These are phyloP conservation scores for Microcebus tavaratra DNA, from an alignment of 2,113 vertebrate genomes.

Conservation along the genomic window DNA sequence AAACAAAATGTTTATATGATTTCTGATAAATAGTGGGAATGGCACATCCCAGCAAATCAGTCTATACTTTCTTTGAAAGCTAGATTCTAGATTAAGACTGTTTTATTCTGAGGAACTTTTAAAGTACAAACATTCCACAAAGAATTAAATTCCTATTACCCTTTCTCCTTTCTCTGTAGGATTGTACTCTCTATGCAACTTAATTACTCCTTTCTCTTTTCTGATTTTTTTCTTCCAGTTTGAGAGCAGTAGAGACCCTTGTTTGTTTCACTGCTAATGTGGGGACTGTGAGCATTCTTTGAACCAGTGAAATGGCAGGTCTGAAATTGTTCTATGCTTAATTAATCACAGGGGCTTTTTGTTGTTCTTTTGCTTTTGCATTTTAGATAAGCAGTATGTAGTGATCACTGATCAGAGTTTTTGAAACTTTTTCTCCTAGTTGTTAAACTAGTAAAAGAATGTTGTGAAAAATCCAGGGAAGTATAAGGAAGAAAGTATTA, in stretches of 20 bases:
- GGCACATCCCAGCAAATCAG: not conserved
- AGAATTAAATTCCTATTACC: not conserved
- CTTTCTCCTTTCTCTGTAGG: not conserved
- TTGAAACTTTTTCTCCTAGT: not conserved
- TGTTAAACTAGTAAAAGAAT: not conserved
- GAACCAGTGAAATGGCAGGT: not conserved
- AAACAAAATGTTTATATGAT: not conserved
- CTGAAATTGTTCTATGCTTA: not conserved
- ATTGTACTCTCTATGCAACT: not conserved
- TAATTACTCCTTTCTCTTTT: not conserved
- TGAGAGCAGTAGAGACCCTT: not conserved
- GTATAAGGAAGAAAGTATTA: not conserved
- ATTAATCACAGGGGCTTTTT: not conserved
- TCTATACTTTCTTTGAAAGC: not conserved
- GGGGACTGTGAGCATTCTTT: not conserved
- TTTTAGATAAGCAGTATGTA: not conserved
- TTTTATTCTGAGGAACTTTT: slow-evolving; percentile 16
- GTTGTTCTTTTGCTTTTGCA: not conserved
- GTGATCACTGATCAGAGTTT: slow-evolving; percentile 8
- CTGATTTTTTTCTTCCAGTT: not conserved
- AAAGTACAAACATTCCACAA: not conserved
- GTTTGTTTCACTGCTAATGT: not conserved
- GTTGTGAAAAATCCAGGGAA: not conserved
- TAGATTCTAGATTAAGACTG: not conserved
- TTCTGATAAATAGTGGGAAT: slow-evolving; percentile 7